These are phyloP conservation scores for Stenotaenia linearis DNA, from an alignment of 2,888 invertebrate genomes.

Conservation along the genomic window DNA sequence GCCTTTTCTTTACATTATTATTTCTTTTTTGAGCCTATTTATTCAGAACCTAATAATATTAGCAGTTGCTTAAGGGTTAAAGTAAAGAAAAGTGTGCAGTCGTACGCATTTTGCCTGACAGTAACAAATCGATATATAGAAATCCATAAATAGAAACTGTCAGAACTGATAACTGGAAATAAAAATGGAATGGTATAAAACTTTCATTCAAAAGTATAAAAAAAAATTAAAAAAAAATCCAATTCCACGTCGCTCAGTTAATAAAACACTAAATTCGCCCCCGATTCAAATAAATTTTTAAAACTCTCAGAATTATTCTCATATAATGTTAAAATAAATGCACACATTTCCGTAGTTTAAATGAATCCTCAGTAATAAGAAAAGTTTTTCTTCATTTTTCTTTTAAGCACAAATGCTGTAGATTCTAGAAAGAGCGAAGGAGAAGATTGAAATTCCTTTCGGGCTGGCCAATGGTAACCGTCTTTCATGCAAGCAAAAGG, in stretches of 20 bases:
- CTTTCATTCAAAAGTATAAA: not conserved
- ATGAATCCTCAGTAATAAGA: not conserved
- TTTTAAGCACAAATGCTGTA: no score
- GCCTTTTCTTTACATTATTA: no score
- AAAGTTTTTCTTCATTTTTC: no score
- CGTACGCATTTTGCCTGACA: no score
- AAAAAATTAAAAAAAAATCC: not conserved
- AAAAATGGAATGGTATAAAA: not conserved
- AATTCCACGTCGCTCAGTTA: not conserved
- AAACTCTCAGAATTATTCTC: not conserved
- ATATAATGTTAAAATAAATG: not conserved
- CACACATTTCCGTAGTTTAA: not conserved
- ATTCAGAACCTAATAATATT: no score
- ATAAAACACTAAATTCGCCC: not conserved
- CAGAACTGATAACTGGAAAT: not conserved
- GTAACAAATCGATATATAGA: no score
- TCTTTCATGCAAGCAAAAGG: slow-evolving; percentile 6
- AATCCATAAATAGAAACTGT: no score
- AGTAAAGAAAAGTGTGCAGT: no score
- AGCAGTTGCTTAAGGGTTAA: no score
- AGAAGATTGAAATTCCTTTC: slow-evolving; percentile 17
- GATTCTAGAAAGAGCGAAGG: not conserved
- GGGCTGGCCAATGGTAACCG: not conserved
- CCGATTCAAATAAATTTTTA: not conserved
- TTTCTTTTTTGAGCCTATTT: no score